Evolutionary conservation across 1,140 invertebrate species (phyloP).

Genomic region (Scaptodrosophila lebanonensis): DNA sequence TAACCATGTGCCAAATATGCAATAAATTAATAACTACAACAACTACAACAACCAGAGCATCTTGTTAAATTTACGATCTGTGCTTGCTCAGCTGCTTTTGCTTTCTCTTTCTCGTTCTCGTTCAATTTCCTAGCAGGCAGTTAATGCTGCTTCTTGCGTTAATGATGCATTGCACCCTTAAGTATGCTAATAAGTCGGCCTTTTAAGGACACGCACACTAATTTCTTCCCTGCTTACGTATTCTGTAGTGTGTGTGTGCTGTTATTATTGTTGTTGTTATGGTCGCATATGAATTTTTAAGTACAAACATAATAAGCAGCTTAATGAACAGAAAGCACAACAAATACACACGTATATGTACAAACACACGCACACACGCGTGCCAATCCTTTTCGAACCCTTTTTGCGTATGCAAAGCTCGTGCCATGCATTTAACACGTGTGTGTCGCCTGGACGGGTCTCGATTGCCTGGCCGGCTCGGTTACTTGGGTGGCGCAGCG

Average conservation of each 20-base stretch:
- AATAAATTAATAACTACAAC: neutral
- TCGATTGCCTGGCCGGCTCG: too few relatives aligned
- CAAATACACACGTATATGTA: neutral
- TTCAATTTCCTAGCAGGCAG: constrained; percentile 42
- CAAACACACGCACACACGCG: constrained; percentile 8
- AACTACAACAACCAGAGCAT: constrained; percentile 13
- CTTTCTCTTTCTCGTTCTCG: constrained; percentile 46
- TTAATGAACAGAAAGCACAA: constrained; percentile 61
- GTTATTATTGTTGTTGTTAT: constrained; percentile 66
- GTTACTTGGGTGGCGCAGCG: constrained; percentile 8
- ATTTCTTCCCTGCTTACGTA: too few relatives aligned
- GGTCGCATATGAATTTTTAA: constrained; percentile 73
- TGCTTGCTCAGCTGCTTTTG: constrained; percentile 5
- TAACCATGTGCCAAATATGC: constrained; percentile 13
- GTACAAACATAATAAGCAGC: constrained; percentile 75
- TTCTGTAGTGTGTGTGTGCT: too few relatives aligned
- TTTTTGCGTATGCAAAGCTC: constrained; percentile 54
- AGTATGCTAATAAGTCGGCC: constrained; percentile 64
- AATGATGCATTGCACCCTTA: constrained; percentile 20
- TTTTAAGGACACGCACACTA: constrained; percentile 15
- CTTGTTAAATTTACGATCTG: constrained; percentile 26
- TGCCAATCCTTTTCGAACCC: constrained; percentile 32
- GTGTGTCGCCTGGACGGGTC: constrained; percentile 19
- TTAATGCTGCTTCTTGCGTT: constrained; percentile 1
- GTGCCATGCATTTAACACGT: constrained; percentile 64